Percentiles rank a stretch among this genome's conserved stretches.
Conservation (phyloP, 1,140 invertebrate genomes). For the Lucilia sericata region DNA sequence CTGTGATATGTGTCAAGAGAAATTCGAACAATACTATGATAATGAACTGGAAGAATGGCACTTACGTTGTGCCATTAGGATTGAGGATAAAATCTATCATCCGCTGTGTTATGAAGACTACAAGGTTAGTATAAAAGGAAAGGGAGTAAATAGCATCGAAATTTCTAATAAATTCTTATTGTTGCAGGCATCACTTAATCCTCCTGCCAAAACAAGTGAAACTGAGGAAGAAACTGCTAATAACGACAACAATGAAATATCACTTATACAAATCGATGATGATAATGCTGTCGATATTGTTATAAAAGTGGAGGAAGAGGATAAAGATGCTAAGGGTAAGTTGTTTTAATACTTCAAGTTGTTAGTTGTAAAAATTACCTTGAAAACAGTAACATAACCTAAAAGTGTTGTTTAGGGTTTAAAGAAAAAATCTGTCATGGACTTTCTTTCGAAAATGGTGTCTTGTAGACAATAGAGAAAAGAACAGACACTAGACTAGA, state of each 20-base stretch:
- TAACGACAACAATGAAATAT: slow-evolving; percentile 36
- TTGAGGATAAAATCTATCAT: slow-evolving; percentile 87
- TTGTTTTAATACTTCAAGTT: not conserved
- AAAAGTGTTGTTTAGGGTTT: no score
- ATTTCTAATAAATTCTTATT: not conserved
- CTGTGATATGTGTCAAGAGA: slow-evolving; percentile 91
- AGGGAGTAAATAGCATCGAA: not conserved
- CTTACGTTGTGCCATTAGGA: slow-evolving; percentile 82
- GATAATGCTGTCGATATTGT: slow-evolving; percentile 64
- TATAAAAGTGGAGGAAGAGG: slow-evolving; percentile 58
- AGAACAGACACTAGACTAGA: no score
- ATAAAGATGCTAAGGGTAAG: slow-evolving; percentile 50
- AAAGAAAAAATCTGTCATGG: no score
- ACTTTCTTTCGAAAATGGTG: no score
- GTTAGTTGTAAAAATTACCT: no score
- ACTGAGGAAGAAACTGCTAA: slow-evolving; percentile 58
- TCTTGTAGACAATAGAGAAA: no score
- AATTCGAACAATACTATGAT: slow-evolving; percentile 93
- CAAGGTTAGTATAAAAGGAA: slow-evolving; percentile 72
- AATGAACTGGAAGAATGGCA: slow-evolving; percentile 98
- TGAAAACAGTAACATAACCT: no score
- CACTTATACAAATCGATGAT: slow-evolving; percentile 48
- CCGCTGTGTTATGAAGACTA: slow-evolving; percentile 91
- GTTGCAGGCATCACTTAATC: slow-evolving; percentile 56
- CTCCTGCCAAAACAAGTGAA: slow-evolving; percentile 50